Evolutionary conservation across 2,113 vertebrate species (phyloP), one percentile per base, ranked within the genome.

Genomic region (Eudorcas thomsonii): DNA sequence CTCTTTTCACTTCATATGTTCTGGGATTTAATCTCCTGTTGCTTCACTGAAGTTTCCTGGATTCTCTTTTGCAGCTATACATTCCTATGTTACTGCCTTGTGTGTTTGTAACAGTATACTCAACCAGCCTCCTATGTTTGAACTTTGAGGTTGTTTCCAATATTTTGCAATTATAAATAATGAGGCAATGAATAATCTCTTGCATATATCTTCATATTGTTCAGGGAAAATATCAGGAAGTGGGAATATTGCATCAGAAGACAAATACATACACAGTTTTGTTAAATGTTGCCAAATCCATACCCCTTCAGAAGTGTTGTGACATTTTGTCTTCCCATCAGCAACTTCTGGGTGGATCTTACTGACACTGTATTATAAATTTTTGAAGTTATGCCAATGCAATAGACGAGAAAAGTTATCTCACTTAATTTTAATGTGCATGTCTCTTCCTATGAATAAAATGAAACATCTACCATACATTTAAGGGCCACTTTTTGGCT

Each of bases 141-240:
- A 89, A 23, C n/a, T 59, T 23, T 93, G 64, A 93, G 87, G 87
- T 77, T 88, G 55, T 93, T 96, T 88, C 50, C 82, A 91, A 10
- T 80, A 55, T 80, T 88, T 91, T 94, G 50, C n/a, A 91, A 88
- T 60, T 88, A 88, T 9, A 45, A 39, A 60, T 81, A 71, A 62
- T 60, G 77, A 55, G n/a, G 36, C 77, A 52, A 81, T 48, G 36
- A 88, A 59, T 95, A 67, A 30, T 13, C 30, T 67, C 71, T 77
- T 67, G 25, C 30, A 48, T 91, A 17, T 88, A 85, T 94, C 67
- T 88, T 94, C 23, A 39, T 64, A 28, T 43, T 59, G 7, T 74
- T 91, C 33, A 59, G n/a, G 6, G 10, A 48, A 81, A 85, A 81
- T 50, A 85, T 36, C 30, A 81, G 25, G 45, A 92, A 90, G 12